phyloP scores from a whole-genome alignment of 37 sponge, comb jelly and placozoan genomes.

The Eunapius fragilis region DNA sequence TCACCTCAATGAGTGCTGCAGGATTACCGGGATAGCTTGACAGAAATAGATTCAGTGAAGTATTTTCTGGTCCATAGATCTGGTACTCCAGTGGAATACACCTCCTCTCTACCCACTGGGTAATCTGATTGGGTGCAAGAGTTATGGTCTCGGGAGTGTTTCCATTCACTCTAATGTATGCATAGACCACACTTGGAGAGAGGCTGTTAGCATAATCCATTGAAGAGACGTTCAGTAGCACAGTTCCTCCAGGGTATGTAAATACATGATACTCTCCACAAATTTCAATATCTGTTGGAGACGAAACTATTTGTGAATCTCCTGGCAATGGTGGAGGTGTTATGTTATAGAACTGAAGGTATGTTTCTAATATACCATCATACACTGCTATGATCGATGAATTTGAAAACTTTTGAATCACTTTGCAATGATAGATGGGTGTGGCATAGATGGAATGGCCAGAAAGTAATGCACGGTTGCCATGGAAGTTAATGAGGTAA shows the following conservation, averaged over 20 bases:
- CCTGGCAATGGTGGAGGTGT: not conserved
- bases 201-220: not conserved
- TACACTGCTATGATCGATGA: not conserved
- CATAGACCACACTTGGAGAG: not conserved
- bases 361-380: not conserved
- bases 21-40: not conserved
- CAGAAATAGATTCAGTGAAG: not conserved
- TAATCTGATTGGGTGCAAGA: not conserved
- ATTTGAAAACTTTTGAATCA: not conserved
- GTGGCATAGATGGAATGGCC: slow-evolving; percentile 42
- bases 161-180: not conserved
- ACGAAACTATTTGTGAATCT: not conserved
- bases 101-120: not conserved
- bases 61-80: slow-evolving; percentile 33
- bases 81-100: slow-evolving; percentile 8
- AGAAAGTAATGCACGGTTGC: slow-evolving; percentile 15
- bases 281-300: not conserved
- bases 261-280: not conserved
- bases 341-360: not conserved
- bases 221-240: not conserved
- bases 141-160: not conserved
- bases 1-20: not conserved
- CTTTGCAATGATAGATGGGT: slow-evolving; percentile 23
- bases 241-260: not conserved
- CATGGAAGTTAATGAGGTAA: slow-evolving; percentile 1